These are phyloP conservation scores for Gallinago media DNA, from an alignment of 2,113 vertebrate genomes.

Conservation along the genomic window DNA sequence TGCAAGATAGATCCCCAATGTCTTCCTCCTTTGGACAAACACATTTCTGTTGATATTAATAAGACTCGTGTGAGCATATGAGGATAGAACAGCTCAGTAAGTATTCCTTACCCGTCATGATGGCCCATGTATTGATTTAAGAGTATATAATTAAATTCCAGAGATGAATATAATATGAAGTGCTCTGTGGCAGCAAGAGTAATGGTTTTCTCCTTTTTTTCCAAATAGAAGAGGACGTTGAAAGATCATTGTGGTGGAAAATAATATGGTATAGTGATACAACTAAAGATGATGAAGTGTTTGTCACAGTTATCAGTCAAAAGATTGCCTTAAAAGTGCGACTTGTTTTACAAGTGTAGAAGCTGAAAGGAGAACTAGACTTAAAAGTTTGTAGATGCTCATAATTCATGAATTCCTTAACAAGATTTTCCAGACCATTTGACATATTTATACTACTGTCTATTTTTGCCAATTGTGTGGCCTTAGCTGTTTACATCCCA, in stretches of 20 bases:
- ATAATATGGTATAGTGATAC: background rate
- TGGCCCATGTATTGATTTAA: background rate
- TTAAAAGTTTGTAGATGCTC: background rate
- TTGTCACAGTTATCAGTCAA: background rate
- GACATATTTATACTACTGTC: slow-evolving; percentile 99
- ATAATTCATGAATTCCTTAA: slow-evolving; percentile 83
- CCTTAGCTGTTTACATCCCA: slow-evolving; percentile 99
- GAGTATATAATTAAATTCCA: background rate
- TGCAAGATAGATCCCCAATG: background rate
- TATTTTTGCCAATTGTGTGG: slow-evolving; percentile 99
- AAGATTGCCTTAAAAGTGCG: slow-evolving; percentile 37
- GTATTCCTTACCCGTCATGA: background rate
- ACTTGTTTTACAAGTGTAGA: background rate
- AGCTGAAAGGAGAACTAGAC: background rate
- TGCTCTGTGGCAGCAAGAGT: background rate
- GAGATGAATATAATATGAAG: slow-evolving; percentile 13
- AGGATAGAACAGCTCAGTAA: background rate
- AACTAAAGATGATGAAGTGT: background rate
- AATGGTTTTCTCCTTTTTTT: background rate
- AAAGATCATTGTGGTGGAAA: slow-evolving; percentile 22
- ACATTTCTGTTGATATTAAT: background rate
- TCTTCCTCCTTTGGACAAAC: background rate
- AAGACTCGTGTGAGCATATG: background rate
- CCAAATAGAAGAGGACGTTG: background rate
- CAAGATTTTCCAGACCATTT: slow-evolving; percentile 90